phyloP scores from a whole-genome alignment of 2,797 vertebrate genomes.

The Craterocephalus amniculus region DNA sequence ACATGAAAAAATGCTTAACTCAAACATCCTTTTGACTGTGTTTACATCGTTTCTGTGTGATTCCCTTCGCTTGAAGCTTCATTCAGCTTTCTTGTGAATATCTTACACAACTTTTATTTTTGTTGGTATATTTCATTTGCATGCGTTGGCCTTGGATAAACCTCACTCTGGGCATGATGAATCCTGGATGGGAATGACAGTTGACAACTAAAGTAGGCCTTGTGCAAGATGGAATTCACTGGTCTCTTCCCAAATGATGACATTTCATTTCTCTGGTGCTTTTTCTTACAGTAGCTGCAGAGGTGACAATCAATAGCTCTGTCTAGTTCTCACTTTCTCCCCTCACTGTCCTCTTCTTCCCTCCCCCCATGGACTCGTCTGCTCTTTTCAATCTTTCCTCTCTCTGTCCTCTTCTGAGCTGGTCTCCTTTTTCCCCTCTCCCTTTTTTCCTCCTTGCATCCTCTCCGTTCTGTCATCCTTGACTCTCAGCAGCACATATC shows the following conservation, averaged over 20 bases:
- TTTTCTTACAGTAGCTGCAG: slow-evolving; percentile 58
- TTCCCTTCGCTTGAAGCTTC: background rate
- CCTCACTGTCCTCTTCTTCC: background rate
- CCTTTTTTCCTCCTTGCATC: slow-evolving; percentile 25
- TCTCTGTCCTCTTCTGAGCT: slow-evolving; percentile 19
- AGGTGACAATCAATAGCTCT: slow-evolving; percentile 68
- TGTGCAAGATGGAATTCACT: slow-evolving; percentile 43
- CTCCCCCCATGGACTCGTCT: slow-evolving; percentile 1
- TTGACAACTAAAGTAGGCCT: slow-evolving; percentile 67
- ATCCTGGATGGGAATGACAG: slow-evolving; percentile 61
- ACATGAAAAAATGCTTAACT: background rate
- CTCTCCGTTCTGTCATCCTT: slow-evolving; percentile 52
- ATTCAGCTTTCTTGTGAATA: slow-evolving; percentile 23
- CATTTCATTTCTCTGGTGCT: slow-evolving; percentile 71
- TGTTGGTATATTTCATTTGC: slow-evolving; percentile 54
- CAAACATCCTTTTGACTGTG: background rate
- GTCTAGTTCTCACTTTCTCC: slow-evolving; percentile 35
- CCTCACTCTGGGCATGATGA: slow-evolving; percentile 61
- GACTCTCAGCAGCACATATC: slow-evolving; percentile 64
- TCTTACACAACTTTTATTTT: slow-evolving; percentile 13
- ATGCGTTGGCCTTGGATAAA: slow-evolving; percentile 63
- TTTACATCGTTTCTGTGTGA: background rate
- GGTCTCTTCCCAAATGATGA: slow-evolving; percentile 72
- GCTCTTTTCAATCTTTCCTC: slow-evolving; percentile 37
- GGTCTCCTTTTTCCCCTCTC: slow-evolving; percentile 22